Evolutionary conservation across 2,113 vertebrate genomes (phyloP).

Genomic region (Percina caprodes): DNA sequence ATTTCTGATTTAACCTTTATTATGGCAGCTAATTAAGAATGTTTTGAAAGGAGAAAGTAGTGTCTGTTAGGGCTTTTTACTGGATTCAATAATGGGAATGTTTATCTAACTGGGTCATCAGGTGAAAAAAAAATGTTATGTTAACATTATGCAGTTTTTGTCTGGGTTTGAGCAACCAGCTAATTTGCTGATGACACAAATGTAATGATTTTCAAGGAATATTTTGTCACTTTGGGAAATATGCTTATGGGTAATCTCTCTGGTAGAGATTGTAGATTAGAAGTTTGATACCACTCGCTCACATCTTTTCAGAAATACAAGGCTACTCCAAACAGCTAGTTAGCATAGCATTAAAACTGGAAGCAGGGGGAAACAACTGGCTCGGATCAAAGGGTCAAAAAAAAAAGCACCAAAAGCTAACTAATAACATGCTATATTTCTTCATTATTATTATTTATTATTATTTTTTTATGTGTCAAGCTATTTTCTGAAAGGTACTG

Average conservation of each 20-base stretch:
- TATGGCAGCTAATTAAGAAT: conserved; percentile 53
- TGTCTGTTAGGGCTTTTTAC: conserved; percentile 13
- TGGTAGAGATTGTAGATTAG: neutral
- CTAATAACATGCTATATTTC: neutral
- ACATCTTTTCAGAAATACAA: neutral
- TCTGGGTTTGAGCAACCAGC: neutral
- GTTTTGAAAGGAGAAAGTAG: conserved; percentile 34
- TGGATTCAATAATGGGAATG: conserved; percentile 21
- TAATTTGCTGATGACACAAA: conserved; percentile 17
- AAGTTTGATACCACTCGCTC: neutral
- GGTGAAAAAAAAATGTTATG: neutral
- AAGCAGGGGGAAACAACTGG: neutral
- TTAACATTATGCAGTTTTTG: neutral
- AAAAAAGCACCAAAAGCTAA: neutral
- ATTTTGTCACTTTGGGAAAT: neutral
- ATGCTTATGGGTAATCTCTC: neutral
- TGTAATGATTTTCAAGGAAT: neutral
- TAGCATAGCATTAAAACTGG: neutral
- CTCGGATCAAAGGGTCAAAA: too few species aligned
- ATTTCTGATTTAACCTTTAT: conserved; percentile 61
- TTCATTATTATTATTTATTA: neutral
- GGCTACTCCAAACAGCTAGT: neutral
- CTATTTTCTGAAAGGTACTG: too few species aligned
- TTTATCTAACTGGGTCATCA: conserved; percentile 17
- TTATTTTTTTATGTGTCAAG: too few species aligned